phyloP scores from a whole-genome alignment of 2,113 vertebrate species.

The Crotalus viridis region DNA sequence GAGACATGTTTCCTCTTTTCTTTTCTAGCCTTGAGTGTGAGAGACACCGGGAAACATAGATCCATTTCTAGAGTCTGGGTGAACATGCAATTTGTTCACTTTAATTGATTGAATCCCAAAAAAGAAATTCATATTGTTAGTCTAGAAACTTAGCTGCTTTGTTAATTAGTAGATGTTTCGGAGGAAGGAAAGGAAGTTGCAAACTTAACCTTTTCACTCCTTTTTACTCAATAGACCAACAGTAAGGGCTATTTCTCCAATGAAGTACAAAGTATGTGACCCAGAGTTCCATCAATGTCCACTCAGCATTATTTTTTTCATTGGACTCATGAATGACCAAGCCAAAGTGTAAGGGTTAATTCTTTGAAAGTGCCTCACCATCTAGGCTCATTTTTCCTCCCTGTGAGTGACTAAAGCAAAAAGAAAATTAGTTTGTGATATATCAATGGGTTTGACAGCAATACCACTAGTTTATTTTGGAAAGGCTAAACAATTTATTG shows the following conservation, averaged over 20 bases:
- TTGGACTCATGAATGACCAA: constrained; percentile 11
- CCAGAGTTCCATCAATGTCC: constrained; percentile 3
- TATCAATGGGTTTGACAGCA: constrained; percentile 33
- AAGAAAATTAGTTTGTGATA: constrained; percentile 25
- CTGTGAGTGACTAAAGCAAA: constrained; percentile 13
- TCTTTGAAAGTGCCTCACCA: constrained; percentile 40
- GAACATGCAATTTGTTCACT: background rate
- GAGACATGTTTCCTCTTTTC: background rate
- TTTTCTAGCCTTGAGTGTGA: background rate
- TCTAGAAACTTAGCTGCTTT: background rate
- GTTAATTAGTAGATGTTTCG: background rate
- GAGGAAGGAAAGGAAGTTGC: background rate
- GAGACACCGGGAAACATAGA: background rate
- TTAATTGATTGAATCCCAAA: background rate
- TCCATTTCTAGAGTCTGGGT: background rate
- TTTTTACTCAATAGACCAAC: constrained; percentile 30
- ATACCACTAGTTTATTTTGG: constrained; percentile 22
- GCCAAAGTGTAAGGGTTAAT: constrained; percentile 5
- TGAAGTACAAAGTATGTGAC: constrained; percentile 15
- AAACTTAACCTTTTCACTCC: background rate
- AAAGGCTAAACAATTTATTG: constrained; percentile 23
- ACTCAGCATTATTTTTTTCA: constrained; percentile 16
- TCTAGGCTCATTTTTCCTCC: background rate
- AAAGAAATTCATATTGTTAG: background rate
- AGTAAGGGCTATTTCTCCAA: background rate